These are phyloP conservation scores for Metallyticus violacea DNA, from an alignment of 2,888 invertebrate species.

Conservation along the genomic window DNA sequence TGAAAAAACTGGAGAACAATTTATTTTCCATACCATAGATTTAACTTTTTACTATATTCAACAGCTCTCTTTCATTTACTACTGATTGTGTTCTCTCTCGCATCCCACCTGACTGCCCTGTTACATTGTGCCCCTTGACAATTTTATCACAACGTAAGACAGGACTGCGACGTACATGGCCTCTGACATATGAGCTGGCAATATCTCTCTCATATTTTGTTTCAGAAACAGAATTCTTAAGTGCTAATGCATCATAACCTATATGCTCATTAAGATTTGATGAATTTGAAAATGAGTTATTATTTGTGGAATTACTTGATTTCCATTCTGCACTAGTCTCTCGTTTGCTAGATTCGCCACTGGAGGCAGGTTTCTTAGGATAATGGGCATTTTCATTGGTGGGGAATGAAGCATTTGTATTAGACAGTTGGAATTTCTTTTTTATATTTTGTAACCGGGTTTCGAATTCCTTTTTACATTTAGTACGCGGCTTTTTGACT, in stretches of 20 bases:
- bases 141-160: slow-evolving; percentile 51
- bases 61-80: slow-evolving; percentile 9
- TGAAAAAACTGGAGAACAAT: background rate
- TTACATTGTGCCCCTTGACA: slow-evolving; percentile 13
- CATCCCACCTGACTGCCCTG: background rate
- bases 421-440: slow-evolving; percentile 21
- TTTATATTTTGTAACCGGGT: slow-evolving; percentile 25
- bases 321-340: background rate
- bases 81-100: slow-evolving; percentile 11
- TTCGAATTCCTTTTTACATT: no score
- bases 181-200: background rate
- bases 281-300: background rate
- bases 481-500: slow-evolving; percentile 20
- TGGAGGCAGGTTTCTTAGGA: background rate
- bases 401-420: background rate
- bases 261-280: background rate
- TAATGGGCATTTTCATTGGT: background rate
- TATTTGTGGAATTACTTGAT: background rate
- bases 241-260: background rate
- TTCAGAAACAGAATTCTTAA: background rate
- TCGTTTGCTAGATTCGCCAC: background rate
- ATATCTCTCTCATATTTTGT: background rate
- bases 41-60: background rate
- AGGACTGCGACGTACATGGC: slow-evolving; percentile 46
- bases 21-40: background rate